Evolutionary conservation across 1,140 invertebrate genomes (phyloP).

Genomic region (Spodoptera litura): DNA sequence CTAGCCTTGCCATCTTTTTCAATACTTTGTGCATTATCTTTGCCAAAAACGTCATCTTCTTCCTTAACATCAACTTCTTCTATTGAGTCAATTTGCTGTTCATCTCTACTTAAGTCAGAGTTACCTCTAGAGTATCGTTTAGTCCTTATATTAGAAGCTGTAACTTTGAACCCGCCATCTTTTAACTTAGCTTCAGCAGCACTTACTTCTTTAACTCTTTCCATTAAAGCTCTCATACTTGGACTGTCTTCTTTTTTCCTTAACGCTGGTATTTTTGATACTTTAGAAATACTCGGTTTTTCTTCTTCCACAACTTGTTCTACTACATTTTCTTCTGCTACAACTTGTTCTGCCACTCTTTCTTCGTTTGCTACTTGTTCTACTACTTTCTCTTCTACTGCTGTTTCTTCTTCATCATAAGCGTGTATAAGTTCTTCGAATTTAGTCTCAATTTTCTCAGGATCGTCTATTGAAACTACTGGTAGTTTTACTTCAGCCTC

Average conservation of each 20-base stretch:
- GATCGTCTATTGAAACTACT: constrained; percentile 61
- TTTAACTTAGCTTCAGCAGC: constrained; percentile 6
- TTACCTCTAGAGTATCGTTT: constrained; percentile 38
- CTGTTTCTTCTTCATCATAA: constrained; percentile 65
- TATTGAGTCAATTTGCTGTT: constrained; percentile 6
- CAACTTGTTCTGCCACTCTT: constrained; percentile 8
- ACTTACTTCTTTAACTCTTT: constrained; percentile 11
- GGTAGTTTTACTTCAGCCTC: constrained; percentile 39
- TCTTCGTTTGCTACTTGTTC: constrained; percentile 39
- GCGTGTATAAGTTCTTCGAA: constrained; percentile 80
- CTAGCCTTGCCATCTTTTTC: no score
- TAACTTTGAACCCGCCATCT: constrained; percentile 38
- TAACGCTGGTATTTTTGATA: constrained; percentile 71
- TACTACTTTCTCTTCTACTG: no score
- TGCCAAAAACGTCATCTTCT: not conserved
- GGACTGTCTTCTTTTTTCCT: constrained; percentile 54
- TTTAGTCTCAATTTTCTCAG: constrained; percentile 65
- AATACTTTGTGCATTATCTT: not conserved
- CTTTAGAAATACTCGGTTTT: constrained; percentile 54
- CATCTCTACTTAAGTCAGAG: constrained; percentile 16
- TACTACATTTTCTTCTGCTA: constrained; percentile 48
- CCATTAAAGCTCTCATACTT: constrained; percentile 4
- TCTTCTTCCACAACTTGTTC: constrained; percentile 44
- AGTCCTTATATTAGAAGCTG: constrained; percentile 22
- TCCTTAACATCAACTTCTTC: not conserved